These are phyloP conservation scores for Zalophus californianus DNA, from an alignment of 2,797 vertebrate genomes.

Conservation along the genomic window DNA sequence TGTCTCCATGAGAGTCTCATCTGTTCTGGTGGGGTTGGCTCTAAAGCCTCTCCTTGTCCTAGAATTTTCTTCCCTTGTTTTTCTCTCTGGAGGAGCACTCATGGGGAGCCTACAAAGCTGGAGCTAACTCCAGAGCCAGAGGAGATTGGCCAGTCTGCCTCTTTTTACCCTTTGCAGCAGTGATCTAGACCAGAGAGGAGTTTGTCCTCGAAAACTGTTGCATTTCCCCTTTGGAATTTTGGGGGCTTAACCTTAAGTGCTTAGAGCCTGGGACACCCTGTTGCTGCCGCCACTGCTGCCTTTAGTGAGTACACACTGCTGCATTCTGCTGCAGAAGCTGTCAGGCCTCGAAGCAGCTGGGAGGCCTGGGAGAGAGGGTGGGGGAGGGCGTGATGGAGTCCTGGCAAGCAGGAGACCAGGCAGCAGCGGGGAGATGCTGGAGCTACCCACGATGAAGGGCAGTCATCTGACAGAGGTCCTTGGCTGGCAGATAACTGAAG, in stretches of 20 bases:
- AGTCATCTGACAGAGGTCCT: constrained; percentile 69
- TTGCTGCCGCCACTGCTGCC: constrained; percentile 69
- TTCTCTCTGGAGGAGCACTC: not conserved
- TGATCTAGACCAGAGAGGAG: not conserved
- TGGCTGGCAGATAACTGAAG: constrained; percentile 51
- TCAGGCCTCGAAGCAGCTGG: constrained; percentile 82
- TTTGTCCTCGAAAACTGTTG: constrained; percentile 26
- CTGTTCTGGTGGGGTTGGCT: not conserved
- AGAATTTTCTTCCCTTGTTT: not conserved
- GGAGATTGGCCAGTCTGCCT: not conserved
- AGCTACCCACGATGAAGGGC: constrained; percentile 71
- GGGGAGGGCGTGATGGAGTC: constrained; percentile 80
- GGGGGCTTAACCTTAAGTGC: constrained; percentile 51
- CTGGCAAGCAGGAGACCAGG: constrained; percentile 72
- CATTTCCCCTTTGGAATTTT: constrained; percentile 41
- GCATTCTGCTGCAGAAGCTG: constrained; percentile 86
- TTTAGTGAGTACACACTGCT: constrained; percentile 84
- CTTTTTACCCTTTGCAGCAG: not conserved
- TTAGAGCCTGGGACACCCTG: constrained; percentile 72
- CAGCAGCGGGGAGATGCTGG: constrained; percentile 71
- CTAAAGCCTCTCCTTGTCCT: not conserved
- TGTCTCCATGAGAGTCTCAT: not conserved
- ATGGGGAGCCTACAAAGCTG: not conserved
- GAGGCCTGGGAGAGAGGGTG: constrained; percentile 47
- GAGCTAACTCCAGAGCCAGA: not conserved